Conservation (phyloP, 2,797 vertebrate species). For the Molossus molossus region DNA sequence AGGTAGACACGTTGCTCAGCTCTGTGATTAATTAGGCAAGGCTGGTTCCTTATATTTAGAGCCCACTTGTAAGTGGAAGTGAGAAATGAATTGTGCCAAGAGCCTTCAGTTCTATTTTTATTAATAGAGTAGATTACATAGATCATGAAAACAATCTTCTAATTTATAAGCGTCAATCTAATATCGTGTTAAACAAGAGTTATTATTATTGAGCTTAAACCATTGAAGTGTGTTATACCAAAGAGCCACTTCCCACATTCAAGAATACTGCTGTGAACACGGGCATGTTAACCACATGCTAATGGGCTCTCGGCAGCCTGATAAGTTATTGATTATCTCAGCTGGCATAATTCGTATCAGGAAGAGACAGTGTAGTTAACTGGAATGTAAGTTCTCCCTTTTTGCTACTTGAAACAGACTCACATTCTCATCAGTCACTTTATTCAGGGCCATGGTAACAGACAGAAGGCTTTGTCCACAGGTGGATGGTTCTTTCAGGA, state of each 20-base stretch:
- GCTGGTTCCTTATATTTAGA: slow-evolving; percentile 79
- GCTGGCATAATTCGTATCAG: slow-evolving; percentile 76
- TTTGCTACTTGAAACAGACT: slow-evolving; percentile 75
- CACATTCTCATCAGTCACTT: slow-evolving; percentile 70
- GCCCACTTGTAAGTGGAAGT: slow-evolving; percentile 79
- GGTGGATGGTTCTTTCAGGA: slow-evolving; percentile 74
- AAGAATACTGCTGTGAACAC: slow-evolving; percentile 67
- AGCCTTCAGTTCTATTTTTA: slow-evolving; percentile 82
- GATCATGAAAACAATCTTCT: slow-evolving; percentile 79
- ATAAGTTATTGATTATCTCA: slow-evolving; percentile 84
- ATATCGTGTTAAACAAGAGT: slow-evolving; percentile 68
- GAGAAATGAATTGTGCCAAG: slow-evolving; percentile 80
- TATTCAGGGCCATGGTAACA: slow-evolving; percentile 67
- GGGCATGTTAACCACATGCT: slow-evolving; percentile 80
- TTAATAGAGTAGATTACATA: slow-evolving; percentile 81
- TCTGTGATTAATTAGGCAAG: slow-evolving; percentile 81
- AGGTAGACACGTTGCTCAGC: slow-evolving; percentile 70
- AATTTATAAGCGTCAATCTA: slow-evolving; percentile 64
- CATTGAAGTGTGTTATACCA: slow-evolving; percentile 63
- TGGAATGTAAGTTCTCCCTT: slow-evolving; percentile 75
- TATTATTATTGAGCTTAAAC: slow-evolving; percentile 71
- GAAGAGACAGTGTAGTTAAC: slow-evolving; percentile 74
- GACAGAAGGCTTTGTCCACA: slow-evolving; percentile 80
- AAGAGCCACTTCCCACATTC: slow-evolving; percentile 55
- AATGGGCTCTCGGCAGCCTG: slow-evolving; percentile 75